phyloP scores from a whole-genome alignment of 2,113 vertebrate genomes.

The Caracal caracal region DNA sequence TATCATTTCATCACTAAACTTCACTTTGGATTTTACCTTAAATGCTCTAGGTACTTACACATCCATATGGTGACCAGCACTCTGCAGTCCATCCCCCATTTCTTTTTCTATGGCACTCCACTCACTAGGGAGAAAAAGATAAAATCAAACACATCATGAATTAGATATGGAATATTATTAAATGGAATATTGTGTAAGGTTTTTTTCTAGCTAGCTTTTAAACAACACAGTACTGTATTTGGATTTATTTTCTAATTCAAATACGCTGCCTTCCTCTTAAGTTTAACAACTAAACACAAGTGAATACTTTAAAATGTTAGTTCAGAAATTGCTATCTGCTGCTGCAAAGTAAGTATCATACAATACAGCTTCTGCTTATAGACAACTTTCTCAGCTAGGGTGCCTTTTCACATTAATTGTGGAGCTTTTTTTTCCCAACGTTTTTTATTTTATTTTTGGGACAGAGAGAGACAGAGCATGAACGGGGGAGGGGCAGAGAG shows the following conservation, averaged over 20 bases:
- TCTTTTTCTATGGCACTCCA: constrained; percentile 98
- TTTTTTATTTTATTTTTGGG: no score
- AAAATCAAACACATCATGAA: constrained; percentile 72
- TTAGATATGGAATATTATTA: constrained; percentile 78
- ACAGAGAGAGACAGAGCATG: no score
- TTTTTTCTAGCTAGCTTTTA: constrained; percentile 78
- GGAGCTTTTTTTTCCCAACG: neutral
- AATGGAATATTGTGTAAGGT: constrained; percentile 70
- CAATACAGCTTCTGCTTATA: neutral
- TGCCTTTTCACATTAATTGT: neutral
- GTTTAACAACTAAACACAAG: constrained; percentile 18
- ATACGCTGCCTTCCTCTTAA: neutral
- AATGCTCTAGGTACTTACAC: constrained; percentile 88
- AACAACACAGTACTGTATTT: neutral
- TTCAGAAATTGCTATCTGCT: neutral
- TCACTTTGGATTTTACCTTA: neutral
- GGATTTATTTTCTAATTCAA: constrained; percentile 34
- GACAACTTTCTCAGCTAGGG: neutral
- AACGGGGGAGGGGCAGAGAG: no score
- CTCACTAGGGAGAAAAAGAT: constrained; percentile 88
- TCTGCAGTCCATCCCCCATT: constrained; percentile 97
- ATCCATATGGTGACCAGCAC: constrained; percentile 97
- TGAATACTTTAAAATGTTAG: constrained; percentile 10
- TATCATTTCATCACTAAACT: neutral
- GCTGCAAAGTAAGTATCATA: neutral